Evolutionary conservation across 2,797 vertebrate genomes (phyloP).

Genomic region (Luscinia megarhynchos): DNA sequence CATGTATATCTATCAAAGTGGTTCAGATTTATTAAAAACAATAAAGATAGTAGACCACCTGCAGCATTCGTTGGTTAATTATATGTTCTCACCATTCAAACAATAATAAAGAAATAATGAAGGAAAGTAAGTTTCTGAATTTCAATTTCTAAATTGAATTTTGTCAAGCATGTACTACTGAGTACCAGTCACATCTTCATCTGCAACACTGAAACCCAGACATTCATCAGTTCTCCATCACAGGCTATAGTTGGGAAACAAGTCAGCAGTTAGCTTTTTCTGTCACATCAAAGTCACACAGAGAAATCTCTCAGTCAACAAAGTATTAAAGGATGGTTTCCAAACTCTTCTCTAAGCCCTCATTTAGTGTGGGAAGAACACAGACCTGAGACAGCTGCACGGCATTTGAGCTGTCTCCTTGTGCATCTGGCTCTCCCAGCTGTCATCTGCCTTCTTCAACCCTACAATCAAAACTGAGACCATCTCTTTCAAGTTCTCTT

Average conservation of each 20-base stretch:
- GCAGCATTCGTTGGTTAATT: neutral
- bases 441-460: neutral
- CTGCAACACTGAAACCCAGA: neutral
- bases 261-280: neutral
- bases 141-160: neutral
- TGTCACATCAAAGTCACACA: neutral
- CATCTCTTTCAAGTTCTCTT: neutral
- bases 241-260: neutral
- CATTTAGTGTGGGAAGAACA: neutral
- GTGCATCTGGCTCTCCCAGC: neutral
- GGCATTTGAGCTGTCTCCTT: neutral
- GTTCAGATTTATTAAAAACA: neutral
- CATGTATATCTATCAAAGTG: neutral
- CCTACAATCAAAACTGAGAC: neutral
- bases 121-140: neutral
- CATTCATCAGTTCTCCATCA: neutral
- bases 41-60: neutral
- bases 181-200: neutral
- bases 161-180: neutral
- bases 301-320: neutral
- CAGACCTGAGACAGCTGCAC: neutral
- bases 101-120: neutral
- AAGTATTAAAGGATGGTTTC: neutral
- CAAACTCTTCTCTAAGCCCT: neutral
- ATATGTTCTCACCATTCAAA: neutral